These are phyloP conservation scores for Oreonectes daqikongensis DNA, from an alignment of 2,797 vertebrate genomes.

Conservation along the genomic window DNA sequence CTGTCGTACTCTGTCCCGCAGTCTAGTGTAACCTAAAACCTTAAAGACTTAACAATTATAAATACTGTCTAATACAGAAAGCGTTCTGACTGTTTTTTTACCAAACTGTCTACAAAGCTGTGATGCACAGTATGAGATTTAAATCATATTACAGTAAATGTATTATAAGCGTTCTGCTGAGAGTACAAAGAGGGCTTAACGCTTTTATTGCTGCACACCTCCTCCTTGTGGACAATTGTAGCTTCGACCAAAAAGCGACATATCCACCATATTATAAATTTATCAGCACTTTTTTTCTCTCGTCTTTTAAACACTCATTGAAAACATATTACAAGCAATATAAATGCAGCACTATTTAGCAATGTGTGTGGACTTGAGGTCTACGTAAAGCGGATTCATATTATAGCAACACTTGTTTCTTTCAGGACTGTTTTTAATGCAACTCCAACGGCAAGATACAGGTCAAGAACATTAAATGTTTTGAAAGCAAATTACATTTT, in stretches of 20 bases:
- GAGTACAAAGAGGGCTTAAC: too few relatives aligned
- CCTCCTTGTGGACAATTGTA: not conserved
- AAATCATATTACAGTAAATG: too few relatives aligned
- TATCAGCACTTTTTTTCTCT: not conserved
- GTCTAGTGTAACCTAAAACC: not conserved
- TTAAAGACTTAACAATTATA: not conserved
- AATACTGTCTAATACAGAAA: not conserved
- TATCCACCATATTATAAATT: too few relatives aligned
- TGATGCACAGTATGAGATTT: too few relatives aligned
- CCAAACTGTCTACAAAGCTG: too few relatives aligned
- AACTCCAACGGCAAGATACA: not conserved
- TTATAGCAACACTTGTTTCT: not conserved
- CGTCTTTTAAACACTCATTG: not conserved
- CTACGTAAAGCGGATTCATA: not conserved
- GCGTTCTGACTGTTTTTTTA: too few relatives aligned
- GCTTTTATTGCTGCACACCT: not conserved
- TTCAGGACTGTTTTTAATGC: slow-evolving; percentile 24
- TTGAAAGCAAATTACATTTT: not conserved
- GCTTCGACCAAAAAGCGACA: not conserved
- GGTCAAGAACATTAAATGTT: not conserved
- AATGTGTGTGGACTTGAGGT: not conserved
- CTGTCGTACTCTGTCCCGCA: not conserved
- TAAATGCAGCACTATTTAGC: too few relatives aligned
- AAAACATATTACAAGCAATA: too few relatives aligned
- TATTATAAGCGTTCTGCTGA: too few relatives aligned